Conservation (phyloP, 2,888 invertebrate species). For the Tromatobia lineatoria region DNA sequence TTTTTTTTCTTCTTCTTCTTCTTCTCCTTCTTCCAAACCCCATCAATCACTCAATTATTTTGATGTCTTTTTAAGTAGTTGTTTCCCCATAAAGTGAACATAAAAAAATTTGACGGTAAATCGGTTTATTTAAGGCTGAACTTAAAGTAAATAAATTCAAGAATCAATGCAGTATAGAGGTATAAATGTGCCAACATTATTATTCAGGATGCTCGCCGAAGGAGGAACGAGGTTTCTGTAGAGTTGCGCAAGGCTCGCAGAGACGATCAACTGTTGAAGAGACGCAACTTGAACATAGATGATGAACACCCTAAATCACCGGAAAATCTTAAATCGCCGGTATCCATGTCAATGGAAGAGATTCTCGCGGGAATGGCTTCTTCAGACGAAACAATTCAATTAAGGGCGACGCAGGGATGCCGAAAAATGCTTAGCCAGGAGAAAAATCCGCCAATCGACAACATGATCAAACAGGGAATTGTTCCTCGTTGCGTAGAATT, state of each 20-base stretch:
- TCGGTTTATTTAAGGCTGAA: conserved; percentile 20
- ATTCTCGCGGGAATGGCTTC: conserved; percentile 91
- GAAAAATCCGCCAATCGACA: conserved; percentile 95
- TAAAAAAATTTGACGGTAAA: too few relatives aligned
- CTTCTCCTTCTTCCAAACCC: too few relatives aligned
- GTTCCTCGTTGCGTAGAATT: conserved; percentile 94
- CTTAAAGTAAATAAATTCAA: conserved; percentile 46
- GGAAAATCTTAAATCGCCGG: conserved; percentile 82
- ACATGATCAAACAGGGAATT: conserved; percentile 93
- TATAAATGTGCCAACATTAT: conserved; percentile 21
- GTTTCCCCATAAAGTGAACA: too few relatives aligned
- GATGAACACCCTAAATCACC: conserved; percentile 85
- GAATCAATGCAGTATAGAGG: conserved; percentile 37
- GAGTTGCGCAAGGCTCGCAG: conserved; percentile 97
- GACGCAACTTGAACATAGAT: conserved; percentile 91
- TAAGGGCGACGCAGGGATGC: conserved; percentile 92
- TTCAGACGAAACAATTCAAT: conserved; percentile 88
- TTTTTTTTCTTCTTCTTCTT: too few relatives aligned
- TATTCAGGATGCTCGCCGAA: conserved; percentile 93
- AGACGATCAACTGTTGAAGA: conserved; percentile 97
- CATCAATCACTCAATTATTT: too few relatives aligned
- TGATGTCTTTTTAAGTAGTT: too few relatives aligned
- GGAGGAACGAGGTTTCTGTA: conserved; percentile 95
- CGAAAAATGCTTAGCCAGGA: conserved; percentile 95
- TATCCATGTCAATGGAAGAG: conserved; percentile 89